Conservation (phyloP, 2,797 vertebrate species). For the Myripristis murdjan region DNA sequence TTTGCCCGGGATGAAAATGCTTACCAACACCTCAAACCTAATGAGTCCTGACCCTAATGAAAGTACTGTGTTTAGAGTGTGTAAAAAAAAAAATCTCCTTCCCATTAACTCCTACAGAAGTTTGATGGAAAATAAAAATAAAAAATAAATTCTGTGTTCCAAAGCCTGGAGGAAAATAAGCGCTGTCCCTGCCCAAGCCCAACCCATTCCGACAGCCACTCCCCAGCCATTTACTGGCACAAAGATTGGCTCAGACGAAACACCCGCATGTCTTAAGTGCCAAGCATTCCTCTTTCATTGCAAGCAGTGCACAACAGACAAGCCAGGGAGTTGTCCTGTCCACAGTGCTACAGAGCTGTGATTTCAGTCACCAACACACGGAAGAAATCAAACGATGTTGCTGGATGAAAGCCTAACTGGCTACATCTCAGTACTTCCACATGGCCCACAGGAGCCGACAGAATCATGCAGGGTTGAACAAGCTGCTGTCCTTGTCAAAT, state of each 20-base stretch:
- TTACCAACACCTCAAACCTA: slow-evolving; percentile 9
- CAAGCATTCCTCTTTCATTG: slow-evolving; percentile 55
- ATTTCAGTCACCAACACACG: slow-evolving; percentile 42
- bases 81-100: not conserved
- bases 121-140: not conserved
- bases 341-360: slow-evolving; percentile 51
- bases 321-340: slow-evolving; percentile 35
- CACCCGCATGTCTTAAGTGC: slow-evolving; percentile 58
- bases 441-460: not conserved
- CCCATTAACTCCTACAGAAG: not conserved
- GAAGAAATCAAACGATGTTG: slow-evolving; percentile 9
- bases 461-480: not conserved
- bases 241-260: slow-evolving; percentile 53
- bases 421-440: not conserved
- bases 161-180: slow-evolving; percentile 20
- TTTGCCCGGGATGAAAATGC: slow-evolving; percentile 28
- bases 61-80: not conserved
- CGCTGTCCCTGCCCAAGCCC: slow-evolving; percentile 14
- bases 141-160: not conserved
- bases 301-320: slow-evolving; percentile 50
- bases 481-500: slow-evolving; percentile 4
- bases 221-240: slow-evolving; percentile 55
- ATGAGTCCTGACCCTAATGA: not conserved
- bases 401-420: slow-evolving; percentile 21
- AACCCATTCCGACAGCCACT: slow-evolving; percentile 43